Conservation (phyloP, 1,140 invertebrate species). For the Aphis craccivora region DNA sequence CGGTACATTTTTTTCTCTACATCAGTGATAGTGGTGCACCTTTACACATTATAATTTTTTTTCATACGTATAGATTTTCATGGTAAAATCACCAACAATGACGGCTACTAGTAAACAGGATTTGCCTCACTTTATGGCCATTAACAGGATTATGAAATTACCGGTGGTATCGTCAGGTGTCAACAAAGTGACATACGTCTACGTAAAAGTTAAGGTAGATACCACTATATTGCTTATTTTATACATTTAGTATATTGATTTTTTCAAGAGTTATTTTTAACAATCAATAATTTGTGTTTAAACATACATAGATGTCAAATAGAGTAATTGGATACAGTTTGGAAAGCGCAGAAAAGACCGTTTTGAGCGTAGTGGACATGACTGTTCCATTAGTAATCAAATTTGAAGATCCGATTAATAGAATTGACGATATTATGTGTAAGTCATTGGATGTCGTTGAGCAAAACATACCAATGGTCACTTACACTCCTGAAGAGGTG, state of each 20-base stretch:
- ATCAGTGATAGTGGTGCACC: neutral
- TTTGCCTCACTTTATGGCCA: slow-evolving; percentile 49
- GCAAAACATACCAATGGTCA: slow-evolving; percentile 76
- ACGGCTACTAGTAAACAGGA: neutral
- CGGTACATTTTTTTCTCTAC: neutral
- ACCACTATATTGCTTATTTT: neutral
- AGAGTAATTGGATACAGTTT: slow-evolving; percentile 76
- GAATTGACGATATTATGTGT: slow-evolving; percentile 78
- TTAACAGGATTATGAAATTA: slow-evolving; percentile 47
- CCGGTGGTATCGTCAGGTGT: slow-evolving; percentile 40
- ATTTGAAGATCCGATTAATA: slow-evolving; percentile 73
- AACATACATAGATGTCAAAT: slow-evolving; percentile 70
- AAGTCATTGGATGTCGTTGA: slow-evolving; percentile 80
- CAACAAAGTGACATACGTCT: slow-evolving; percentile 1
- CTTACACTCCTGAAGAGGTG: slow-evolving; percentile 79
- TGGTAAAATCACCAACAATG: neutral
- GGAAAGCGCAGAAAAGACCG: slow-evolving; percentile 74
- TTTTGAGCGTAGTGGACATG: slow-evolving; percentile 72
- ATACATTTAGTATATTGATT: neutral
- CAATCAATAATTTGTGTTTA: neutral
- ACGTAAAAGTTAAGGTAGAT: slow-evolving; percentile 41
- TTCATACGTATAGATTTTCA: neutral
- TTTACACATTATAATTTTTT: neutral
- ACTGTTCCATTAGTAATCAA: slow-evolving; percentile 73
- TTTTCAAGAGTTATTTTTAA: neutral